These are phyloP conservation scores for Aythya baeri DNA, from an alignment of 2,113 vertebrate species.

Conservation along the genomic window DNA sequence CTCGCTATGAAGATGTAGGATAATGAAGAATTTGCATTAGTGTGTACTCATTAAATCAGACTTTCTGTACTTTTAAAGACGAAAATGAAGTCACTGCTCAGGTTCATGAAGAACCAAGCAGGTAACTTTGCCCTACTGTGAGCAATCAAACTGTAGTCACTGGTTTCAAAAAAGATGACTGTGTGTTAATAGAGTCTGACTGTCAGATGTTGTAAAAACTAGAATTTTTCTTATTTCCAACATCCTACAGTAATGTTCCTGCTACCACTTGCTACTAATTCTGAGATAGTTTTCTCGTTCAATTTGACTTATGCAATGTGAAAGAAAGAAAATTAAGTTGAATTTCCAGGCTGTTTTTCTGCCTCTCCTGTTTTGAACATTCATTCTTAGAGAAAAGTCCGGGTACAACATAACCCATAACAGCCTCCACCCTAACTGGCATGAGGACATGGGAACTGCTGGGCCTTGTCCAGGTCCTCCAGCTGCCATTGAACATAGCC, in stretches of 20 bases:
- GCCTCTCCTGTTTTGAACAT: not conserved
- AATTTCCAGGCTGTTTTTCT: not conserved
- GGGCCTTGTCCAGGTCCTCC: not conserved
- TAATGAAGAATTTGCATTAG: not conserved
- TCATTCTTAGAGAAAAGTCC: not conserved
- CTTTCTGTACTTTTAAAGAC: not conserved
- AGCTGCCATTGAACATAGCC: not conserved
- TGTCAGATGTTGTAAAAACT: not conserved
- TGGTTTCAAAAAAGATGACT: not conserved
- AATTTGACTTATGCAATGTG: not conserved
- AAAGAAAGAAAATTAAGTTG: not conserved
- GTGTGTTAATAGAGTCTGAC: not conserved
- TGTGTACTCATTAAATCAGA: not conserved
- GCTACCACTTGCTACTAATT: not conserved
- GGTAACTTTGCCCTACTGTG: not conserved
- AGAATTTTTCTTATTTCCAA: not conserved
- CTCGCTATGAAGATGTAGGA: not conserved
- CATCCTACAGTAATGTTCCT: not conserved
- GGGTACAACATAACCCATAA: not conserved
- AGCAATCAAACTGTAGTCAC: not conserved
- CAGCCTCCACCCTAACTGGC: fast-evolving
- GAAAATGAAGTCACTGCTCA: not conserved
- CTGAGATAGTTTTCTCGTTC: not conserved
- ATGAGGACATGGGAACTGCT: fast-evolving
- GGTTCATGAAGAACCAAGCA: not conserved